Conservation (phyloP, 1,140 invertebrate genomes). For the Lethocerus indicus region DNA sequence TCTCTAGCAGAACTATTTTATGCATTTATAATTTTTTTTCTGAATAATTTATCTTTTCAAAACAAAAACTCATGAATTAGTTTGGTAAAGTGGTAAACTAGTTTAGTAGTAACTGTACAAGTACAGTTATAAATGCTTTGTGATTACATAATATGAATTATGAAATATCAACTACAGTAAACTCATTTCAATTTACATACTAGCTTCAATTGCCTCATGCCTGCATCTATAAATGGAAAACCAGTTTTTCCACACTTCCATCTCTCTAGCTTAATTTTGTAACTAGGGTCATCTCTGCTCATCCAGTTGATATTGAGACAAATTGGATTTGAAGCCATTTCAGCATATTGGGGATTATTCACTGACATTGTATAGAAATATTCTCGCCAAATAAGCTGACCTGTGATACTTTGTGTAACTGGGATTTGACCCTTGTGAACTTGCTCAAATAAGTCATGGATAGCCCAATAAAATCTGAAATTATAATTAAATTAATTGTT, state of each 20-base stretch:
- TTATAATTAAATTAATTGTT: conserved; percentile 6
- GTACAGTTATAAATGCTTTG: too few relatives aligned
- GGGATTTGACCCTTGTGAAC: conserved; percentile 29
- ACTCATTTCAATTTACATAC: conserved; percentile 12
- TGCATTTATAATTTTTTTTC: too few relatives aligned
- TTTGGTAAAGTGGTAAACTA: too few relatives aligned
- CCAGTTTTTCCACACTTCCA: conserved; percentile 53
- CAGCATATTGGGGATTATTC: conserved; percentile 42
- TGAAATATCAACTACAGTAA: too few relatives aligned
- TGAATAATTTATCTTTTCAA: too few relatives aligned
- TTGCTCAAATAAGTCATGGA: conserved; percentile 38
- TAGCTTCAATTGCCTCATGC: conserved; percentile 43
- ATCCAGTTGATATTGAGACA: conserved; percentile 59
- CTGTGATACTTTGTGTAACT: conserved; percentile 31
- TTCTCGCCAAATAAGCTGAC: conserved; percentile 59
- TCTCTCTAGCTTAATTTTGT: conserved; percentile 30
- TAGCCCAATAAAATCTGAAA: conserved; percentile 39
- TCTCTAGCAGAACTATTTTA: too few relatives aligned
- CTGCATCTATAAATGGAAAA: conserved; percentile 59
- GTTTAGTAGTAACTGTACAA: too few relatives aligned
- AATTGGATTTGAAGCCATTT: conserved; percentile 52
- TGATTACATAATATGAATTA: too few relatives aligned
- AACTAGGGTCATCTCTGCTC: conserved; percentile 27
- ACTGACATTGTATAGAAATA: conserved; percentile 63
- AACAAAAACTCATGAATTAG: too few relatives aligned